Conservation (phyloP, 2,797 vertebrate species). For the Diceros bicornis region DNA sequence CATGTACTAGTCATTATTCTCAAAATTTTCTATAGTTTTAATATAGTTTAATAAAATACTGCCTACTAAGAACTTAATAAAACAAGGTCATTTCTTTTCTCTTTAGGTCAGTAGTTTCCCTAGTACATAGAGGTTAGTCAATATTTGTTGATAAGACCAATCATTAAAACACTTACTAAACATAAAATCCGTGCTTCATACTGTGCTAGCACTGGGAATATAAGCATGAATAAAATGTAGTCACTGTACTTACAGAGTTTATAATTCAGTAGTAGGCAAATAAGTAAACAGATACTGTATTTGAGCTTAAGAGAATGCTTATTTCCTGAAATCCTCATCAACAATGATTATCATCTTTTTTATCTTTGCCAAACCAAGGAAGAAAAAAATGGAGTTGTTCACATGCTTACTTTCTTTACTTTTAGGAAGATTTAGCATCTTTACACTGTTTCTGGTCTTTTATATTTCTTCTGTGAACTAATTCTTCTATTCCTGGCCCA, state of each 20-base stretch:
- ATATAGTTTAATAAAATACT: not conserved
- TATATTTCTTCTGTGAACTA: not conserved
- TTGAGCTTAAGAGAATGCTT: not conserved
- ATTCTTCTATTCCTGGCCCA: not conserved
- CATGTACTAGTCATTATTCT: not conserved
- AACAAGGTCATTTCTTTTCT: not conserved
- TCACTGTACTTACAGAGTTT: not conserved
- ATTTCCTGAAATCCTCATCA: not conserved
- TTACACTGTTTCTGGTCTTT: not conserved
- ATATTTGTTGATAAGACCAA: not conserved
- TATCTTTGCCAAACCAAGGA: not conserved
- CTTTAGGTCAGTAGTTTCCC: not conserved
- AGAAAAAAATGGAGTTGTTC: not conserved
- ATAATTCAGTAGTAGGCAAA: not conserved
- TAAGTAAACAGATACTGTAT: not conserved
- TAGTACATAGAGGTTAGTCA: not conserved
- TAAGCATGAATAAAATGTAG: not conserved
- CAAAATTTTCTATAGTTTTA: slow-evolving; percentile 2
- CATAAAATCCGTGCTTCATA: not conserved
- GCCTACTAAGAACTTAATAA: not conserved
- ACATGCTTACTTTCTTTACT: not conserved
- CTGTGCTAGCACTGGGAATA: not conserved
- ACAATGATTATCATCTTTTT: not conserved
- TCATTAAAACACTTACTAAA: not conserved
- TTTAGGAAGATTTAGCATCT: not conserved